Evolutionary conservation across 2,797 vertebrate species (phyloP).

Genomic region (Anas bahamensis): DNA sequence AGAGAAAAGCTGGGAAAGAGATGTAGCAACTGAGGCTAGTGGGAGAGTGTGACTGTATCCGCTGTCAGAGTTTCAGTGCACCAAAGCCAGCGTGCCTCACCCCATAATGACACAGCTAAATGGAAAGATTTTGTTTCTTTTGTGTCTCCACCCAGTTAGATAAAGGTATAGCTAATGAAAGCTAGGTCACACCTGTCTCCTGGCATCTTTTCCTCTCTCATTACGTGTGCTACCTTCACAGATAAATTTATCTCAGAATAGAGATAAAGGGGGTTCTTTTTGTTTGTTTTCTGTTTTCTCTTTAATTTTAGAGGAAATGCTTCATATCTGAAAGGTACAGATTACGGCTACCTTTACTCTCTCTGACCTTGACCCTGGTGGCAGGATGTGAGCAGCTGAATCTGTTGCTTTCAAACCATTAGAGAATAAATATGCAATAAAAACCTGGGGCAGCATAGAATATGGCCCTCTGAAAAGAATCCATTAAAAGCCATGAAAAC

Average conservation of each 20-base stretch:
- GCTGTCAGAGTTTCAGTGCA: constrained; percentile 69
- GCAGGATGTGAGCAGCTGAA: not conserved
- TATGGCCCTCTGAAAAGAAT: not conserved
- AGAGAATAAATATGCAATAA: not conserved
- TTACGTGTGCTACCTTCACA: constrained; percentile 4
- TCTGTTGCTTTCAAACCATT: not conserved
- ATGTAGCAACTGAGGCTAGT: constrained; percentile 38
- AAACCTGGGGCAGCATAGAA: not conserved
- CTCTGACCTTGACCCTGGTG: not conserved
- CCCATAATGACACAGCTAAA: constrained; percentile 68
- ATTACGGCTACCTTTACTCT: not conserved
- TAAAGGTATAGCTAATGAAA: constrained; percentile 62
- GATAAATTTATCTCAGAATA: not conserved
- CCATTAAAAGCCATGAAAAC: not conserved
- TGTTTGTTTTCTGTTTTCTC: constrained; percentile 40
- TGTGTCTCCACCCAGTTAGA: constrained; percentile 68
- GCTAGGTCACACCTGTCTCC: constrained; percentile 69
- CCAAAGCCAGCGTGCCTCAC: constrained; percentile 60
- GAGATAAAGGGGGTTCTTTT: constrained; percentile 16
- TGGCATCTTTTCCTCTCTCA: constrained; percentile 59
- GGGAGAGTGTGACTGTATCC: constrained; percentile 58
- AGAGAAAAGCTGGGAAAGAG: constrained; percentile 14
- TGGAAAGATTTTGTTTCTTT: constrained; percentile 66
- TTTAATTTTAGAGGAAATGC: constrained; percentile 24
- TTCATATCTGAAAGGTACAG: not conserved